phyloP scores from a whole-genome alignment of 2,797 vertebrate species.

The Notamacropus eugenii region DNA sequence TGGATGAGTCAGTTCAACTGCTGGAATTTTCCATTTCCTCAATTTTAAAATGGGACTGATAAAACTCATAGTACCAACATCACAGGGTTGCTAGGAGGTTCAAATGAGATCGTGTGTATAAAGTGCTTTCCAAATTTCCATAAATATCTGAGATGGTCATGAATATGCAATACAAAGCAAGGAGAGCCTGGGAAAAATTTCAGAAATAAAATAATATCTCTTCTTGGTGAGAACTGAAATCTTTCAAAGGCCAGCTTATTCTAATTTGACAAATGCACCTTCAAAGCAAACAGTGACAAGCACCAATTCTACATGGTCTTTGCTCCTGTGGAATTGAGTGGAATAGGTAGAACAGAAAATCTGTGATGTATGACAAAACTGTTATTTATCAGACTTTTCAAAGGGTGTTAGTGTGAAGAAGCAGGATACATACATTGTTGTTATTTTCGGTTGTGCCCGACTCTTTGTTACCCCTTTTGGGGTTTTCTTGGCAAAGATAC shows the following conservation, averaged over 20 bases:
- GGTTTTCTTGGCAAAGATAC: background rate
- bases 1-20: too few relatives aligned
- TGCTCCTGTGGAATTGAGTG: background rate
- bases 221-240: background rate
- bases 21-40: too few relatives aligned
- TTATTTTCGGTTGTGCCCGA: background rate
- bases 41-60: too few relatives aligned
- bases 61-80: too few relatives aligned
- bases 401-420: background rate
- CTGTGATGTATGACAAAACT: background rate
- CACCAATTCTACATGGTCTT: background rate
- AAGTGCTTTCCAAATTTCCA: too few relatives aligned
- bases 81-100: too few relatives aligned
- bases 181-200: too few relatives aligned
- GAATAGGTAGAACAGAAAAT: background rate
- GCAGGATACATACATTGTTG: conserved; percentile 28
- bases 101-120: too few relatives aligned
- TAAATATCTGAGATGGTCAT: too few relatives aligned
- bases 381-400: background rate
- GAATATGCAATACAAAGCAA: too few relatives aligned
- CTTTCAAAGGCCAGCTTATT: conserved; percentile 19
- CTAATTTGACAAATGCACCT: conserved; percentile 63
- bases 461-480: background rate
- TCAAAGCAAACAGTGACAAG: background rate
- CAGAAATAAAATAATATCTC: background rate